Base-by-base conservation (phyloP, 2,797 vertebrate species). In the Pangasius macronema region DNA sequence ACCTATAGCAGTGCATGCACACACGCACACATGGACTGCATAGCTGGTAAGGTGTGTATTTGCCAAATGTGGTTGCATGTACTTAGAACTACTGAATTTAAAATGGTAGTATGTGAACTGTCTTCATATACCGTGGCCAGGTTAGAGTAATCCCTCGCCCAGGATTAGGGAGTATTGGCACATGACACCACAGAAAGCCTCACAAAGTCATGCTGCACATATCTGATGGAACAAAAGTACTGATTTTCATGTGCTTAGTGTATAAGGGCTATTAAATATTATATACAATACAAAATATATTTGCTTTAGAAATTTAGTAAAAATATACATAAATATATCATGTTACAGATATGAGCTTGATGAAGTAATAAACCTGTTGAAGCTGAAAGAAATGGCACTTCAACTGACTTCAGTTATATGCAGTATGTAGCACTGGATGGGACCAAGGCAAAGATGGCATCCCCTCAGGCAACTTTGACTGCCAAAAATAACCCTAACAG, bases 161-260 rank as follows among this genome's bases (percentile, higher is more conserved):
- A 46, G 90, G 88, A 91, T 91, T 89, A 91, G 30, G 24, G 86
- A 77, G 36, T 83, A 59, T 83, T 82, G 82, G 84, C 63, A 88
- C 82, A 85, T 70, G 49, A 86, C 70, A 82, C 63, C 70, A 87
- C 36, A 73, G 79, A 49, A 30, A 82, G 63, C 59, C 20, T 13
- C 57, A 82, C 72, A 27, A 75, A 49, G 22, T 49, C 42, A 27
- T 3, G 6, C 18, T 46, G 49, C 24, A 76, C 5, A 76, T 72
- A 42, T 72, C 33, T 72, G 6, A 72, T 22, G 36, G 16, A 39
- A 72, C 8, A 8, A 39, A 72, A 72, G 65, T 72, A 20, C 36
- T 72, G 68, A 42, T 72, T 72, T 67, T 72, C 16, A 20, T 36
- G 2, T 18, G 2, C 33, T 8, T 70, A 11, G 6, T 30, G 6